Conservation (phyloP, 2,113 vertebrate species). For the Pimephales promelas region DNA sequence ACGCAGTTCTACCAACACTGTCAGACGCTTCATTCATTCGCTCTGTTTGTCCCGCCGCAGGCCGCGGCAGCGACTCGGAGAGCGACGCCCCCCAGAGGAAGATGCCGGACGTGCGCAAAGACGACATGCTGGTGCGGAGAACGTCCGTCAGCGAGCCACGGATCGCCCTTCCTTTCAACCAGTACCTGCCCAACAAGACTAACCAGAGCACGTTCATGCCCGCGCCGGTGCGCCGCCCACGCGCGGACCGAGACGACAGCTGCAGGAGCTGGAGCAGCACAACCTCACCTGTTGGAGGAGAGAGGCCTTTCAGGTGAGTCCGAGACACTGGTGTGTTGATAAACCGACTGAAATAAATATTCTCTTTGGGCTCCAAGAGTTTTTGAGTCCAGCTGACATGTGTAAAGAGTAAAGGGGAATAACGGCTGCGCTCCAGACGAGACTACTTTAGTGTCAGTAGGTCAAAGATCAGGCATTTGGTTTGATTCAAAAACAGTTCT, state of each 20-base stretch:
- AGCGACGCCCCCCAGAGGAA: conserved; percentile 88
- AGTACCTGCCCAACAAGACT: conserved; percentile 96
- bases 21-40: neutral
- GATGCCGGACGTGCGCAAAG: conserved; percentile 91
- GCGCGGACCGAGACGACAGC: conserved; percentile 81
- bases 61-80: conserved; percentile 94
- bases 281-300: conserved; percentile 87
- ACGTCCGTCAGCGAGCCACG: conserved; percentile 89
- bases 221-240: conserved; percentile 83
- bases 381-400: neutral
- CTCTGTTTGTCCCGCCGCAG: conserved; percentile 66
- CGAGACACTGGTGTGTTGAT: neutral
- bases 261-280: conserved; percentile 92
- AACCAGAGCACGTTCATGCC: conserved; percentile 92
- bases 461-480: neutral
- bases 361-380: neutral
- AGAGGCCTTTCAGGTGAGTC: conserved; percentile 88
- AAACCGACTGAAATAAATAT: neutral
- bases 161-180: conserved; percentile 94
- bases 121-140: conserved; percentile 92
- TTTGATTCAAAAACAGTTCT: neutral
- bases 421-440: neutral
- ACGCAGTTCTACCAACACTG: neutral
- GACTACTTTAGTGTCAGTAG: neutral
- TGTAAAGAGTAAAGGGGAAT: neutral